These are phyloP conservation scores for Microtus montanus DNA, from an alignment of 2,113 vertebrate genomes.

Conservation along the genomic window DNA sequence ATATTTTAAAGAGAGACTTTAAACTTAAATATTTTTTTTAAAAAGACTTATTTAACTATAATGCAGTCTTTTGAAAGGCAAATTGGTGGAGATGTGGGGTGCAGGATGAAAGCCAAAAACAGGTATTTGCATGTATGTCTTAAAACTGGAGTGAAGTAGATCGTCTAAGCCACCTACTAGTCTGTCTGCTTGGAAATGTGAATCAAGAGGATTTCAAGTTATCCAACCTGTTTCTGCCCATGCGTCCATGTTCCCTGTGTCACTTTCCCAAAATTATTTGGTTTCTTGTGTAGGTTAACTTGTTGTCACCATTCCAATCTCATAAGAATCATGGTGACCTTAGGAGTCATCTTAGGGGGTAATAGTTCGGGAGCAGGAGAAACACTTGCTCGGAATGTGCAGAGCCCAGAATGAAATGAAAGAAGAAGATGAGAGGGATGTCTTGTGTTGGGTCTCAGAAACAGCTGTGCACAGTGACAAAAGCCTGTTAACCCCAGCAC, in stretches of 20 bases:
- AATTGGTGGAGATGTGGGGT: background rate
- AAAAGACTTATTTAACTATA: background rate
- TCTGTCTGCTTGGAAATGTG: background rate
- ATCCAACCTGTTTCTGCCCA: background rate
- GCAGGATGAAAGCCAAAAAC: background rate
- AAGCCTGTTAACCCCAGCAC: background rate
- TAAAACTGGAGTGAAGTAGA: background rate
- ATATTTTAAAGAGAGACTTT: background rate
- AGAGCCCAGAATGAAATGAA: background rate
- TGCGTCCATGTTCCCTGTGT: background rate
- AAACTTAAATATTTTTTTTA: background rate
- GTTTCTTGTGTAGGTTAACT: background rate
- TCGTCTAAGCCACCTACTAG: background rate
- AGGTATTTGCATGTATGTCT: background rate
- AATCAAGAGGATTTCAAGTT: background rate
- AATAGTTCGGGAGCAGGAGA: background rate
- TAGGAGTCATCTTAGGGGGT: background rate
- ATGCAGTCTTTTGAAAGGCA: background rate
- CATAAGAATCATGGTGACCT: background rate
- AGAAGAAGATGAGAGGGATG: background rate
- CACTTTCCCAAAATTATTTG: background rate
- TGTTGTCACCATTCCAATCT: background rate
- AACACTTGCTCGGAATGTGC: background rate
- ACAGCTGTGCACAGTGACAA: background rate
- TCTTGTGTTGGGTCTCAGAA: background rate